Conservation (phyloP, 2,797 vertebrate genomes). For the Silurus lanzhouensis region DNA sequence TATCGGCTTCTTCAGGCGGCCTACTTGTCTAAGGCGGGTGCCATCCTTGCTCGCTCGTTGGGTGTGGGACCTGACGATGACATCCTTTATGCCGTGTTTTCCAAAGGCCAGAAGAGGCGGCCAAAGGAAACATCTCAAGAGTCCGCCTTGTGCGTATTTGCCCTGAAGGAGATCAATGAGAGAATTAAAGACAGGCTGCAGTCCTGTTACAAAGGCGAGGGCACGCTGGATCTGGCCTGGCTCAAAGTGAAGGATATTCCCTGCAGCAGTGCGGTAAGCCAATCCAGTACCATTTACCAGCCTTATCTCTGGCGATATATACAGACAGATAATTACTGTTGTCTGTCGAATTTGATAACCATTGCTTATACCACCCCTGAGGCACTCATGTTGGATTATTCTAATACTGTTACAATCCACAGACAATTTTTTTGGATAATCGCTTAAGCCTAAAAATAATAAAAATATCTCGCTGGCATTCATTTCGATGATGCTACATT, state of each 20-base stretch:
- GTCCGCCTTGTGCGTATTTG: conserved; percentile 93
- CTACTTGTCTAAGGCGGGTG: conserved; percentile 91
- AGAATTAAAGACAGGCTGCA: conserved; percentile 95
- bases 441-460: neutral
- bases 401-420: neutral
- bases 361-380: conserved; percentile 2
- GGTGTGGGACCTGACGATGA: conserved; percentile 86
- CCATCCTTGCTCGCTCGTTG: conserved; percentile 85
- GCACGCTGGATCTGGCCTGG: conserved; percentile 96
- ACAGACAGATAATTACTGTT: conserved; percentile 20
- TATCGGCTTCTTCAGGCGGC: conserved; percentile 96
- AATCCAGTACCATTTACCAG: neutral
- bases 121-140: conserved; percentile 90
- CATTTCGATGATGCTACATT: neutral
- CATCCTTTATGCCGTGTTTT: conserved; percentile 93
- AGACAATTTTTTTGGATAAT: neutral
- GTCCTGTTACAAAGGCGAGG: conserved; percentile 97
- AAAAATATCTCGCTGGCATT: neutral
- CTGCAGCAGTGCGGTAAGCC: conserved; percentile 97
- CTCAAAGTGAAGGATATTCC: conserved; percentile 98
- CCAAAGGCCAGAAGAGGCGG: conserved; percentile 95
- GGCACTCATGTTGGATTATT: neutral
- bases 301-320: neutral
- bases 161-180: conserved; percentile 92
- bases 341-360: neutral